Percentiles rank a stretch among this genome's conserved stretches.
Conservation (phyloP, 2,888 invertebrate species). For the Sylvicola cinctus region DNA sequence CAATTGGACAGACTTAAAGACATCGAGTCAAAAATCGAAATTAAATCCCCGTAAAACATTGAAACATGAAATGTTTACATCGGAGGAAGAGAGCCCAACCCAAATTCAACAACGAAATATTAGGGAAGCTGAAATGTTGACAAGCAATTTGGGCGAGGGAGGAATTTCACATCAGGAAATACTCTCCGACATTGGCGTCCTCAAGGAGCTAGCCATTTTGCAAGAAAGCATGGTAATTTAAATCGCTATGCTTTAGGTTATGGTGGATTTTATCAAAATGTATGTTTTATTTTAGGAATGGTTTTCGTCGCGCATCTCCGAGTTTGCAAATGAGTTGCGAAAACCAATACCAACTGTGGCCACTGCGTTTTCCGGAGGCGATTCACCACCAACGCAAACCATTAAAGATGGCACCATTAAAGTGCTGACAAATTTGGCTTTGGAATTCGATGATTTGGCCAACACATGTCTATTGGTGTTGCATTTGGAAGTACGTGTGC, state of each 20-base stretch:
- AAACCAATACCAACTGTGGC: slow-evolving; percentile 27
- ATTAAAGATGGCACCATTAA: slow-evolving; percentile 37
- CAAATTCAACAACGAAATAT: slow-evolving; percentile 59
- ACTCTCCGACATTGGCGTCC: slow-evolving; percentile 58
- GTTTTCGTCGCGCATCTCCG: slow-evolving; percentile 47
- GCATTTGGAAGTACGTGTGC: slow-evolving; percentile 58
- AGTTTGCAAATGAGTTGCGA: slow-evolving; percentile 34
- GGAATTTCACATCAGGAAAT: slow-evolving; percentile 71
- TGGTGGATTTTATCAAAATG: not conserved
- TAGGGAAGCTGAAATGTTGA: slow-evolving; percentile 82
- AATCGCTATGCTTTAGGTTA: no score
- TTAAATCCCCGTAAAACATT: slow-evolving; percentile 11
- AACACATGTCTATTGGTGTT: slow-evolving; percentile 79
- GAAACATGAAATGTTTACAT: slow-evolving; percentile 20
- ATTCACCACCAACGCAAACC: slow-evolving; percentile 13
- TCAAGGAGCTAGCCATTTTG: slow-evolving; percentile 69
- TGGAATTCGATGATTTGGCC: slow-evolving; percentile 71
- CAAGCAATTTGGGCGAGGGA: slow-evolving; percentile 76
- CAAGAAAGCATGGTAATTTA: slow-evolving; percentile 69
- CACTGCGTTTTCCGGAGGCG: slow-evolving; percentile 8
- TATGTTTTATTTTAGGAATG: slow-evolving; percentile 38
- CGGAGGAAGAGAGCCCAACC: slow-evolving; percentile 56
- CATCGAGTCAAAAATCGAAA: slow-evolving; percentile 13
- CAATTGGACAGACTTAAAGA: slow-evolving; percentile 51
- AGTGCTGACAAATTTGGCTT: slow-evolving; percentile 46